Base-by-base conservation (phyloP, 1,140 invertebrate species). In the Magallana ariakensis region DNA sequence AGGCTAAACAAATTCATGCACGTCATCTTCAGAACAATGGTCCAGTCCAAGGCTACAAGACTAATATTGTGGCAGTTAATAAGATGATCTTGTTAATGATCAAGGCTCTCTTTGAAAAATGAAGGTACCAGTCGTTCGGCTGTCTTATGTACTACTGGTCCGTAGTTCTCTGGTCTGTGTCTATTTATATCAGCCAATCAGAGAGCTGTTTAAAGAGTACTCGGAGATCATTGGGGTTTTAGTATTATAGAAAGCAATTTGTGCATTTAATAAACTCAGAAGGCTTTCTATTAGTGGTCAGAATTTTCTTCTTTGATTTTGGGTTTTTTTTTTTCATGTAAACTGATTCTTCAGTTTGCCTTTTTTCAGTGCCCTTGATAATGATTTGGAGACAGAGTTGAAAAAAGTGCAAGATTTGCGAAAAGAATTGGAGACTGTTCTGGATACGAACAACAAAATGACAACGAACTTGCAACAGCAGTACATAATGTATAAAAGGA, bases 381-480 rank as follows among this genome's bases (percentile, higher is more conserved):
- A 85, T 19, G 70, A 66, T 62, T 11, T 92, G 22, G 85, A 83
- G 55, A 80, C 75, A 26, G 90, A 92, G 70, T 84, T 93, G 33
- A 84, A 83, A 1, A 89, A 89, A 7, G 87, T 92, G n/a, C 85
- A 89, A 82, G 80, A 60, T 16, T 87, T 92, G 53, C 83, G 90
- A 13, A 84, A 85, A 62, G 88, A 91, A 33, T 83, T 93, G 85
- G 86, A 92, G 81, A 91, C 88, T 15, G 88, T 89, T 2, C 87
- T 92, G 16, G 87, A 90, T 56, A 89, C 85, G 26, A 93, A 91
- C 62, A 88, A 90, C 33, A 85, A 88, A 9, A 86, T 92, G 66
- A 84, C 88, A 11, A 58, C 75, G 0, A 70, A 88, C 53, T 84
- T 90, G 58, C 87, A 89, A 19, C 80, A 88, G 82, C 83, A 86